Conservation (phyloP, 2,113 vertebrate genomes). For the Percopsis transmontana region DNA sequence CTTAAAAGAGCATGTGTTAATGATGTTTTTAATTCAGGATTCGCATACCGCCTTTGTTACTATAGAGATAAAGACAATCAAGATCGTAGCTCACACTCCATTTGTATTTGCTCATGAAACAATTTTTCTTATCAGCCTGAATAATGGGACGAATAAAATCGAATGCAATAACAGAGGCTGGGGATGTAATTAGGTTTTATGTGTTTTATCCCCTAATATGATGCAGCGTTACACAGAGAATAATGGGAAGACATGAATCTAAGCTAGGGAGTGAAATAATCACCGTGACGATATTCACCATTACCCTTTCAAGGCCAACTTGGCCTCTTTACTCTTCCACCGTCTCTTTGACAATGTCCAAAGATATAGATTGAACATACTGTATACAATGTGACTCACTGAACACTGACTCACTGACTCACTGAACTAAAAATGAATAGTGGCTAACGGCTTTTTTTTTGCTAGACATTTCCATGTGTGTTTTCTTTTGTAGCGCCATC, state of each 20-base stretch:
- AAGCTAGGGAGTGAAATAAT: slow-evolving; percentile 26
- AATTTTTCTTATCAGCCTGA: slow-evolving; percentile 58
- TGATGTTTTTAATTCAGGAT: slow-evolving; percentile 67
- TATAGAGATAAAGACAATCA: slow-evolving; percentile 53
- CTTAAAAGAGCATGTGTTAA: slow-evolving; percentile 60
- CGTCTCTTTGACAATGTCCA: slow-evolving; percentile 9
- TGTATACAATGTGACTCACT: not conserved
- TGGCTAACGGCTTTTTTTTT: slow-evolving; percentile 26
- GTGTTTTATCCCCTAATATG: slow-evolving; percentile 51
- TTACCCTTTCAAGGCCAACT: slow-evolving; percentile 26
- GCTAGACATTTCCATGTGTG: slow-evolving; percentile 22
- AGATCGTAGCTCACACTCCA: slow-evolving; percentile 41
- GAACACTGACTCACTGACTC: slow-evolving; percentile 20
- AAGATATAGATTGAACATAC: not conserved
- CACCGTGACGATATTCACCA: slow-evolving; percentile 15
- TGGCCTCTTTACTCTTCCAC: slow-evolving; percentile 1
- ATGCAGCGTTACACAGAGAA: slow-evolving; percentile 48
- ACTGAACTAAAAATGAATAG: no score
- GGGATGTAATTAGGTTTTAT: slow-evolving; percentile 62
- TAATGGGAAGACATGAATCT: slow-evolving; percentile 43
- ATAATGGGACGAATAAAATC: slow-evolving; percentile 64
- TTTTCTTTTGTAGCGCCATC: slow-evolving; percentile 49
- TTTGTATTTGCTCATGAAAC: slow-evolving; percentile 43
- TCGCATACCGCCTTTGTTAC: slow-evolving; percentile 55
- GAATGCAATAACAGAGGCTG: slow-evolving; percentile 48